Conservation (phyloP, 2,797 vertebrate genomes). For the Todus mexicanus region DNA sequence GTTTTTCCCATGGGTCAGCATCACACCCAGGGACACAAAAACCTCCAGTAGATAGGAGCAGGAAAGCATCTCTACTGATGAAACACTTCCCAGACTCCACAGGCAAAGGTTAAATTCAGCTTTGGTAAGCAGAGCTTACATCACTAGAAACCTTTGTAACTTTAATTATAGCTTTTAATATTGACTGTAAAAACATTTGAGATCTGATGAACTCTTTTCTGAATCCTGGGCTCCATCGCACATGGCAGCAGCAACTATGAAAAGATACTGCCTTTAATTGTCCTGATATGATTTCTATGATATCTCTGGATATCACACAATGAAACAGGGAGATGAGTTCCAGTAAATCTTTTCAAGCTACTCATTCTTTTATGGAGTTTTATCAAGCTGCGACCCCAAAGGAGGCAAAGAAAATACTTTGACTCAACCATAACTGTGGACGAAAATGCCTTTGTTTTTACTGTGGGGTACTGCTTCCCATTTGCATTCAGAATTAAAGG, state of each 20-base stretch:
- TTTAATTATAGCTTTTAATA: neutral
- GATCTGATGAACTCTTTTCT: neutral
- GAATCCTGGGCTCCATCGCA: neutral
- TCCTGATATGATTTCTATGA: neutral
- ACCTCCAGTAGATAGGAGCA: neutral
- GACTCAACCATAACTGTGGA: neutral
- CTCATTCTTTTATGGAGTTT: neutral
- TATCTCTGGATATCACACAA: neutral
- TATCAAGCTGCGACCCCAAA: neutral
- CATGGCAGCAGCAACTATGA: neutral
- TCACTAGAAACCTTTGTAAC: neutral
- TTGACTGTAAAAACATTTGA: neutral
- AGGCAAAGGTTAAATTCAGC: neutral
- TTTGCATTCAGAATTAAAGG: neutral
- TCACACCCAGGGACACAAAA: neutral
- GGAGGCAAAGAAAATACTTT: neutral
- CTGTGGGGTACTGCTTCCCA: neutral
- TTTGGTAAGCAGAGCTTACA: neutral
- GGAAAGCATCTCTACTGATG: neutral
- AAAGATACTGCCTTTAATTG: neutral
- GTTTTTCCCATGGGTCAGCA: neutral
- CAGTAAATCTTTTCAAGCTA: neutral
- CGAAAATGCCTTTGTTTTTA: slow-evolving; percentile 18
- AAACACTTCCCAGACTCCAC: neutral
- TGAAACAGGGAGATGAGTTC: neutral